A percentile compares a stretch with the other conserved stretches of the same genome.
phyloP scores from a whole-genome alignment of 2,797 vertebrate genomes.

The Gymnothorax reevesii region DNA sequence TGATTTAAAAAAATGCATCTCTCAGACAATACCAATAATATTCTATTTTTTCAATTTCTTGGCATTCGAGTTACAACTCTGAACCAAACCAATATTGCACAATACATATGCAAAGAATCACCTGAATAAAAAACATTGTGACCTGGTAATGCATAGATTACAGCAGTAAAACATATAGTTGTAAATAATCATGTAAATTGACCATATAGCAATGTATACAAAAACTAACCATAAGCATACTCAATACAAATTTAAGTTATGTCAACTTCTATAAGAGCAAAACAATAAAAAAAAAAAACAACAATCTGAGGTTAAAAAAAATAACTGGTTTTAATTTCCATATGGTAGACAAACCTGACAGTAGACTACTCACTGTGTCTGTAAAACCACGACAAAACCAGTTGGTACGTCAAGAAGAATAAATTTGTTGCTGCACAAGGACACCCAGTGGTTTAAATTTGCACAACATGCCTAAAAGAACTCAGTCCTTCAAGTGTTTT shows the following conservation, averaged over 20 bases:
- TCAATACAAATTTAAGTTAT: too few species aligned
- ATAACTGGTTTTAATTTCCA: conserved; percentile 44
- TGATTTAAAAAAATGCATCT: conserved; percentile 76
- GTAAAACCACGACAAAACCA: background rate
- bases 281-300: background rate
- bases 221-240: background rate
- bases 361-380: conserved; percentile 44
- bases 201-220: background rate
- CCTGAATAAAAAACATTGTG: background rate
- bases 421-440: conserved; percentile 10
- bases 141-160: background rate
- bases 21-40: conserved; percentile 76
- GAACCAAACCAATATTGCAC: conserved; percentile 53
- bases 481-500: background rate
- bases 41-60: conserved; percentile 72
- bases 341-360: conserved; percentile 45
- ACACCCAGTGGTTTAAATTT: conserved; percentile 26
- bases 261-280: too few species aligned
- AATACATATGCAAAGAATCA: background rate
- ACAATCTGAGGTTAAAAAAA: background rate
- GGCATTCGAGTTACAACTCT: conserved; percentile 63
- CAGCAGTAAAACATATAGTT: background rate
- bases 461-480: background rate
- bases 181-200: background rate
- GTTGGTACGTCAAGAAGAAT: background rate